Evolutionary conservation across 2,888 invertebrate genomes (phyloP).

Genomic region (Dioctria linearis): DNA sequence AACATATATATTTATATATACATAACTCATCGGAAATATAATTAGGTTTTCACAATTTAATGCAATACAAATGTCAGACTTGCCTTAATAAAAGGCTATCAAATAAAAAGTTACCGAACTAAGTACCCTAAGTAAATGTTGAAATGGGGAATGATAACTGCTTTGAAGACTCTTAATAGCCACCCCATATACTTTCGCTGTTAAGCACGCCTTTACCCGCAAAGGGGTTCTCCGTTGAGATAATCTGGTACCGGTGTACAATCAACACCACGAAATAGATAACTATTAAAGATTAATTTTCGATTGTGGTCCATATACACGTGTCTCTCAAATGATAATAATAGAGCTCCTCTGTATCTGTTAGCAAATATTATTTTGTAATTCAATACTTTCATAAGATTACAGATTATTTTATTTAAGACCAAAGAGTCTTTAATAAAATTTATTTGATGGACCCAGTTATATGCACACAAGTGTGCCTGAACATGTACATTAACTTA

Average conservation of each 20-base stretch:
- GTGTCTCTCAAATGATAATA: not conserved
- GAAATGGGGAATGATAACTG: not conserved
- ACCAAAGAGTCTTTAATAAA: not conserved
- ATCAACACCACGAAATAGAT: constrained; percentile 16
- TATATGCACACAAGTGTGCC: no score
- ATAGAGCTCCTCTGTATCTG: not conserved
- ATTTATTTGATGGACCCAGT: not conserved
- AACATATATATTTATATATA: no score
- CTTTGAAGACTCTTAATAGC: not conserved
- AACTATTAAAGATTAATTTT: constrained; percentile 18
- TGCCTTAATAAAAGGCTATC: not conserved
- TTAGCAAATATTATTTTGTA: constrained; percentile 1
- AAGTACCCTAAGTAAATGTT: not conserved
- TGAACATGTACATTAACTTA: no score
- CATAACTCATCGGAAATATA: no score
- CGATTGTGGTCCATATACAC: not conserved
- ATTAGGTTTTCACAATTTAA: no score
- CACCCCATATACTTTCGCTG: not conserved
- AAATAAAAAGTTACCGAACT: not conserved
- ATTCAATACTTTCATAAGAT: constrained; percentile 4
- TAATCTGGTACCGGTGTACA: not conserved
- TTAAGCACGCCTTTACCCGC: not conserved
- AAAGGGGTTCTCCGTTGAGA: not conserved
- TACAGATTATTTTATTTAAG: not conserved
- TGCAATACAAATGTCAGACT: no score